Base-by-base conservation (phyloP, 1,140 invertebrate genomes). In the Nasonia longicornis region DNA sequence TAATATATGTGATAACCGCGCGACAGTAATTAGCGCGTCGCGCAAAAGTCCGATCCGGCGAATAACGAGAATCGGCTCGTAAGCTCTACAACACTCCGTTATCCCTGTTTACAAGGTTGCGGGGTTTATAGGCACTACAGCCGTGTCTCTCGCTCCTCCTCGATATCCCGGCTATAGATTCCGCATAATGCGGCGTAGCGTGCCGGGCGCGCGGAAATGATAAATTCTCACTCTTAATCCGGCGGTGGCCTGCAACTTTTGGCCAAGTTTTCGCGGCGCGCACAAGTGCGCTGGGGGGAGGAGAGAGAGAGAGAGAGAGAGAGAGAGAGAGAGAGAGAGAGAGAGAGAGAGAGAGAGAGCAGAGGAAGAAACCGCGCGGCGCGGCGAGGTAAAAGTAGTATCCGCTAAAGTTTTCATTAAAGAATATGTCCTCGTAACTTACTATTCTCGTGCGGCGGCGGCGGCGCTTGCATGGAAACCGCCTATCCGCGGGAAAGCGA, bases 391-490 rank as follows among this genome's bases (percentile, higher is more conserved):
- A 80, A 80, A 83, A 83, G 76, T 83, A 76, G 76, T 83, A 76
- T 63, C 77, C 77, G 71, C 20, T 58, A 69, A 84, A 84, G 82
- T 84, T 83, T 83, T 82, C 82, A 83, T 84, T 82, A 84, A 84
- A 82, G 64, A 79, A 84, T 83, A 81, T 80, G 74, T 82, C 72
- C 71, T 26, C 35, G 35, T 66, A 83, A 77, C 63, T 83, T 79
- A 76, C 26, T 81, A 67, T 83, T 79, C 31, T 69, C 31, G 31
- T 3, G 71, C 29, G 12, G 22, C 0, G 52, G 16, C 3, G 52
- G 4, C 26, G 14, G 29, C 64, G 22, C 64, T 67, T 35, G 69
- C 45, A 63, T 75, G 45, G 3, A 35, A 75, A 83, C 67, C 64
- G 31, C 20, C 75, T 35, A 72, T 77, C 45, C 75, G 52, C 16